phyloP scores from a whole-genome alignment of 1,140 invertebrate species.

The Macrosteles quadrilineatus region DNA sequence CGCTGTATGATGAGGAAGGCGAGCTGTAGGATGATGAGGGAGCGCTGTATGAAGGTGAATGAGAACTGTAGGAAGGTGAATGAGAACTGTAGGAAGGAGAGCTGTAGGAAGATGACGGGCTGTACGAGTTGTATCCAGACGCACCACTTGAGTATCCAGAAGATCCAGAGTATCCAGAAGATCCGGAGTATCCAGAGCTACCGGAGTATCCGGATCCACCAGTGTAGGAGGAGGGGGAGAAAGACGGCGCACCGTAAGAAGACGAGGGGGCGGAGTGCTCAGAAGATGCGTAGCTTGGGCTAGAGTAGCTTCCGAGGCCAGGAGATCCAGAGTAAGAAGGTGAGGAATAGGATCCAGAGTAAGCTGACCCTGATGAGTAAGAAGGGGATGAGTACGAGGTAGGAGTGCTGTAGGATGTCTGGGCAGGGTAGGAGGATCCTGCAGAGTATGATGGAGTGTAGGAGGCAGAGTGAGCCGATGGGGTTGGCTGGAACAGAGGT shows the following conservation, averaged over 20 bases:
- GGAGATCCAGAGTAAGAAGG: neutral
- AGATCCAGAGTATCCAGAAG: neutral
- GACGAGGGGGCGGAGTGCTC: neutral
- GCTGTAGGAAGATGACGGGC: no score
- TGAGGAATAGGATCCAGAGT: neutral
- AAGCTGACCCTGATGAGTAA: neutral
- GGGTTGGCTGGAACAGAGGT: slow-evolving; percentile 7
- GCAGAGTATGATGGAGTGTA: neutral
- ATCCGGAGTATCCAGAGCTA: neutral
- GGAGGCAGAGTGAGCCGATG: neutral
- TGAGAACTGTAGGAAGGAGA: neutral
- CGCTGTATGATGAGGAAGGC: neutral
- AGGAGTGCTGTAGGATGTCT: neutral
- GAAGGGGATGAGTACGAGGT: neutral
- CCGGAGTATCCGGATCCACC: neutral
- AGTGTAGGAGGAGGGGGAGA: neutral
- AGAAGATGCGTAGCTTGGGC: neutral
- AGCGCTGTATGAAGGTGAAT: neutral
- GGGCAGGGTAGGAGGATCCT: neutral
- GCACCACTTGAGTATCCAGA: no score
- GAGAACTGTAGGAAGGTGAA: neutral
- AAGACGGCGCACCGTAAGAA: neutral
- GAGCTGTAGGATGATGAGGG: neutral
- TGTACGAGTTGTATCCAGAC: no score
- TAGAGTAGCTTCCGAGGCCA: neutral